These are phyloP conservation scores for Gallinago solitaria DNA, from an alignment of 2,797 vertebrate species.

Conservation along the genomic window DNA sequence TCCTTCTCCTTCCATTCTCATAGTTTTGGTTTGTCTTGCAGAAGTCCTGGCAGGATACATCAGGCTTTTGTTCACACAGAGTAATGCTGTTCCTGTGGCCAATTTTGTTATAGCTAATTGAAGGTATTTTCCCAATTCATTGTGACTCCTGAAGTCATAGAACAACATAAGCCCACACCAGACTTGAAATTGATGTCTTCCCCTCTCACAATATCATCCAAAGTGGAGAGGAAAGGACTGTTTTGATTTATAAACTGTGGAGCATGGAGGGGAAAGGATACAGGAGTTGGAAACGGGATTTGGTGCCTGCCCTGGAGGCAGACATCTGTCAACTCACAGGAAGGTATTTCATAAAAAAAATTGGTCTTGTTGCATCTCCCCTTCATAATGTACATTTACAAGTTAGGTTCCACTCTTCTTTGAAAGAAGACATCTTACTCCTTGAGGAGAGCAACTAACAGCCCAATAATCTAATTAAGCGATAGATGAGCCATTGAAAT, in stretches of 20 bases:
- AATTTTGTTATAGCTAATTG: background rate
- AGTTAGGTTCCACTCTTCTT: background rate
- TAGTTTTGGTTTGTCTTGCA: background rate
- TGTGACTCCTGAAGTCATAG: background rate
- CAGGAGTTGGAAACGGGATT: background rate
- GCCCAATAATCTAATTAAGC: background rate
- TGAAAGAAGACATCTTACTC: background rate
- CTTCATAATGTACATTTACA: background rate
- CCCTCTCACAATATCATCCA: background rate
- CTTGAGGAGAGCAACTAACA: background rate
- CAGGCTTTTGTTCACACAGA: background rate
- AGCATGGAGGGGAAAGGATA: background rate
- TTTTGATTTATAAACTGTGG: background rate
- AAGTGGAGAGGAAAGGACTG: background rate
- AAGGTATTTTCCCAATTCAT: background rate
- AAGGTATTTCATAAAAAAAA: background rate
- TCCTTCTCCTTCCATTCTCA: background rate
- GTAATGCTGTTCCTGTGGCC: background rate
- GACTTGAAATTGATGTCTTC: background rate
- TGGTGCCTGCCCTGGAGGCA: background rate
- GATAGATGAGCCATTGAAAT: background rate
- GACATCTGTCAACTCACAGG: background rate
- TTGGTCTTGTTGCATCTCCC: background rate
- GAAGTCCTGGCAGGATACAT: background rate
- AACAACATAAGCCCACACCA: background rate